Percentiles rank a stretch among this genome's conserved stretches.
Conservation (phyloP, 2,797 vertebrate species). For the Sparus aurata region DNA sequence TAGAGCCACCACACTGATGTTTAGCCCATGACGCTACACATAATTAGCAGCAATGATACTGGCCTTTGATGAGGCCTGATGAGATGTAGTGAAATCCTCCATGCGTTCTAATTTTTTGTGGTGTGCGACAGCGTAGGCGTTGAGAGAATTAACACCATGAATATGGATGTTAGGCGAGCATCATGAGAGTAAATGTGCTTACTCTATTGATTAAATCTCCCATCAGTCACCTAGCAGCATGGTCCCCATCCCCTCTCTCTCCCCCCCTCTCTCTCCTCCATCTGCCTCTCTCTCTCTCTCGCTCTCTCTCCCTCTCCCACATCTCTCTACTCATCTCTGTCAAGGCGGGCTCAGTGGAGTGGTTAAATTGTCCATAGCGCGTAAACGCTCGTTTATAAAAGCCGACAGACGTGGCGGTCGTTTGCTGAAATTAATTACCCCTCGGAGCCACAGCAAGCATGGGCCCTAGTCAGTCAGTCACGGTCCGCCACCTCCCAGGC, state of each 20-base stretch:
- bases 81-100: slow-evolving; percentile 77
- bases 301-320: slow-evolving; percentile 17
- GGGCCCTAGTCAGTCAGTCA: slow-evolving; percentile 85
- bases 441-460: slow-evolving; percentile 79
- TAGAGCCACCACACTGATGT: slow-evolving; percentile 48
- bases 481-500: slow-evolving; percentile 75
- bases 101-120: slow-evolving; percentile 75
- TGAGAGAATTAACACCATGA: slow-evolving; percentile 80
- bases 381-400: slow-evolving; percentile 90
- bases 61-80: slow-evolving; percentile 78
- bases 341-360: slow-evolving; percentile 83
- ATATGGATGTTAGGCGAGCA: slow-evolving; percentile 81
- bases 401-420: slow-evolving; percentile 87
- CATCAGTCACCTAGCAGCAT: slow-evolving; percentile 78
- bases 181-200: slow-evolving; percentile 84
- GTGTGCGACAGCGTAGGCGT: slow-evolving; percentile 74
- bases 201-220: slow-evolving; percentile 86
- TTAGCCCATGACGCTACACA: slow-evolving; percentile 60
- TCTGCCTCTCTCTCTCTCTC: neutral
- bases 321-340: slow-evolving; percentile 80
- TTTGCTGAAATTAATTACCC: slow-evolving; percentile 90
- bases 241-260: slow-evolving; percentile 45
- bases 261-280: slow-evolving; percentile 19
- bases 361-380: slow-evolving; percentile 89
- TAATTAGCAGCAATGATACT: slow-evolving; percentile 74